These are phyloP conservation scores for Drosophila fungiperda DNA, from an alignment of 2,888 invertebrate genomes.

Conservation along the genomic window DNA sequence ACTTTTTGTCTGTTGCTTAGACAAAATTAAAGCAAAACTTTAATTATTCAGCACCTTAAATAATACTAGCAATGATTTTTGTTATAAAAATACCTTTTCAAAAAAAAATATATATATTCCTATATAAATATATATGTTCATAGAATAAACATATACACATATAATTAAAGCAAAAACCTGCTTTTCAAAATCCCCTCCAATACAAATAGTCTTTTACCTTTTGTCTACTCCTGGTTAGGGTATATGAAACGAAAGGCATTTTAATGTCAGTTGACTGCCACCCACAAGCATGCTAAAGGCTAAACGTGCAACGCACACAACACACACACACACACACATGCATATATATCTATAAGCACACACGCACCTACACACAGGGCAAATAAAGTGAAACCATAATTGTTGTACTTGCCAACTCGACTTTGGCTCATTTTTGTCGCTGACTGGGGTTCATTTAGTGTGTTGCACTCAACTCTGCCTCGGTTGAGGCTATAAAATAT, in stretches of 20 bases:
- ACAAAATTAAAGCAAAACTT: not conserved
- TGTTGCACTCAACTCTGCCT: constrained; percentile 50
- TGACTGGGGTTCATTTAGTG: constrained; percentile 40
- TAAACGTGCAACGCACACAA: constrained; percentile 62
- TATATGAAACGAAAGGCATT: constrained; percentile 26
- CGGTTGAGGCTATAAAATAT: constrained; percentile 66
- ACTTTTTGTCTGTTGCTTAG: not conserved
- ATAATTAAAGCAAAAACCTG: not conserved
- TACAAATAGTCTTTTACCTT: not conserved
- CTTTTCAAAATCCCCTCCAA: not conserved
- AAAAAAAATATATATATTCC: not conserved
- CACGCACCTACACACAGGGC: constrained; percentile 18
- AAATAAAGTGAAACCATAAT: constrained; percentile 78
- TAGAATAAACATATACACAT: not conserved
- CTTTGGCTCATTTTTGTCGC: constrained; percentile 66
- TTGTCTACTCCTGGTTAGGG: constrained; percentile 3
- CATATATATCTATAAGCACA: constrained; percentile 6
- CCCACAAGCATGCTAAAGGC: constrained; percentile 27
- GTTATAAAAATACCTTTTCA: not conserved
- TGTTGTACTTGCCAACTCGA: constrained; percentile 77
- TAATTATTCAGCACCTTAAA: not conserved
- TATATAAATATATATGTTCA: not conserved
- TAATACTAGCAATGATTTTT: not conserved
- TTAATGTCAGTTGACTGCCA: constrained; percentile 61
- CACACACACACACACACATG: constrained; percentile 20